Percentiles rank a stretch among this genome's conserved stretches.
These are phyloP conservation scores for Stratiomys singularior DNA, from an alignment of 2,888 invertebrate species.

Conservation along the genomic window DNA sequence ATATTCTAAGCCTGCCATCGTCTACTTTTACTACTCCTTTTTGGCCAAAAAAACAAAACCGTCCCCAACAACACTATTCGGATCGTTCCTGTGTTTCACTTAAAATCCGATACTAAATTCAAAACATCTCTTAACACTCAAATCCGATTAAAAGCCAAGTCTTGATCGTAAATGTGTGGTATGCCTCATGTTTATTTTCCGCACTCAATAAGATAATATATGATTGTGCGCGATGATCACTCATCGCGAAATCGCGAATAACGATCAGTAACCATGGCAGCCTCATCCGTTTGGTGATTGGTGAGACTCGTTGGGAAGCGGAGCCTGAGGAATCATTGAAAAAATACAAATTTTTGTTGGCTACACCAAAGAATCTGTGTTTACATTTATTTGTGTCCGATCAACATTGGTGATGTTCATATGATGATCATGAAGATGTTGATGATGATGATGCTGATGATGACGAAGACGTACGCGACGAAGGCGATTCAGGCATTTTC, in stretches of 20 bases:
- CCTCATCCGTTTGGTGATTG: too few species aligned
- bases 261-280: neutral
- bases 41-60: too few species aligned
- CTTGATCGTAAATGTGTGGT: slow-evolving; percentile 21
- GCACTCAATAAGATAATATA: slow-evolving; percentile 28
- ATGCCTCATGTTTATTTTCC: slow-evolving; percentile 37
- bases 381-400: slow-evolving; percentile 9
- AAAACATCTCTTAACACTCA: slow-evolving; percentile 20
- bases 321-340: too few species aligned
- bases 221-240: slow-evolving; percentile 20
- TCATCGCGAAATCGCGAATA: slow-evolving; percentile 19
- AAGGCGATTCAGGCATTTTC: slow-evolving; percentile 9
- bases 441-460: too few species aligned
- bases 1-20: too few species aligned
- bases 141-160: slow-evolving; percentile 14
- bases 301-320: too few species aligned
- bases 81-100: too few species aligned
- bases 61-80: too few species aligned
- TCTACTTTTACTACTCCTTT: too few species aligned
- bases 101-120: neutral
- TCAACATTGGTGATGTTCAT: neutral
- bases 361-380: neutral
- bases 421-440: too few species aligned
- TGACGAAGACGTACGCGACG: too few species aligned
- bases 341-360: neutral